Base-by-base conservation (phyloP, 2,888 invertebrate genomes). In the Gerosis bhagava region DNA sequence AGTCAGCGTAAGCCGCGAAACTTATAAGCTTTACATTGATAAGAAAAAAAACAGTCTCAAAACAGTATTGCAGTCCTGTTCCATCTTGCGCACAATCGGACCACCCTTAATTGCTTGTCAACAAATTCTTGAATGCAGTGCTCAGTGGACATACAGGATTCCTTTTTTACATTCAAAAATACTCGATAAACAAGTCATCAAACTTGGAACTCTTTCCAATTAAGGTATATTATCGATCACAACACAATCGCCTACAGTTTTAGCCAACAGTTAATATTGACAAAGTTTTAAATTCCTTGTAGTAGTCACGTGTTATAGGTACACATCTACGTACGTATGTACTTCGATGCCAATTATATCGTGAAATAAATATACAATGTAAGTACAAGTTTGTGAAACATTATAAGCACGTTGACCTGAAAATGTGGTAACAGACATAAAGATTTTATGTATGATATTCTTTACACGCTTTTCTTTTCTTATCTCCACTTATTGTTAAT, bases 81-180 rank as follows among this genome's bases (percentile, higher is more conserved):
- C 52, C 51, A 52, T 60, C 62, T 50, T 45, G 53, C 51, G 51
- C 59, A 53, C 55, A 63, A 63, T 54, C 62, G 57, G 63, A 44
- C 59, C 63, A 67, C 65, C 66, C 67, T 80, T 83, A 86, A 84
- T 84, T 83, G 81, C 76, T 77, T 83, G 81, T 80, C 84, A 80
- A 76, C 74, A 80, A 77, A 82, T 81, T 80, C 80, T 78, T 79
- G 72, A 83, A 82, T 81, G 80, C 71, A 72, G 77, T 70, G 64
- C 69, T 60, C 62, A 62, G 62, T 72, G 77, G 73, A 68, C 70
- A 63, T 67, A 71, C 73, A 65, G 60, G 70, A 77, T 75, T 75
- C 75, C 60, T 63, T 60, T 77, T 82, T 83, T 81, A 62, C 43
- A 54, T 57, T 59, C 65, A 62, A 63, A 73, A 73, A 73, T 74